Conservation (phyloP, 1,140 invertebrate species). For the Nymphalis io region DNA sequence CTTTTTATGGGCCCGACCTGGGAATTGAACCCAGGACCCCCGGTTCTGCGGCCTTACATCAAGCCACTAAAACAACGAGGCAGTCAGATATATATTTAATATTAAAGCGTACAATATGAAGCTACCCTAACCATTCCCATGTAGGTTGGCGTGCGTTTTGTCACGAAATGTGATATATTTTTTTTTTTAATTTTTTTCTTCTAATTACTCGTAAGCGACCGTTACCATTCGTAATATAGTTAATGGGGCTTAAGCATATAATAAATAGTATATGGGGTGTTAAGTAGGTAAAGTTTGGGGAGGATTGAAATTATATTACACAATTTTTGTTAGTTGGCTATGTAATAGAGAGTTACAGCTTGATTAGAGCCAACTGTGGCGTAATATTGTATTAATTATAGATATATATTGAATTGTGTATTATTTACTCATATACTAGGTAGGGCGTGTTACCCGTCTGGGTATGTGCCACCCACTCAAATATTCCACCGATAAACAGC, state of each 20-base stretch:
- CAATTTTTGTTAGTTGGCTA: neutral
- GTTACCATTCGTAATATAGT: neutral
- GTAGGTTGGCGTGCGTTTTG: neutral
- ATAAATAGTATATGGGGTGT: constrained; percentile 19
- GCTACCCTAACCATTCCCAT: neutral
- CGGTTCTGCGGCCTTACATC: too few species aligned
- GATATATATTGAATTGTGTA: too few species aligned
- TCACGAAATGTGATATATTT: constrained; percentile 14
- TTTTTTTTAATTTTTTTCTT: constrained; percentile 7
- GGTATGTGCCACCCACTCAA: too few species aligned
- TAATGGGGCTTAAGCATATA: constrained; percentile 11
- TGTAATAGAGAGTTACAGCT: neutral
- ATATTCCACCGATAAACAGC: too few species aligned
- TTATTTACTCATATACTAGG: too few species aligned
- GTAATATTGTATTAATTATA: too few species aligned
- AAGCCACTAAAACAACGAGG: neutral
- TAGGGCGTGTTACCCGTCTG: too few species aligned
- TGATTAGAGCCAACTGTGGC: too few species aligned
- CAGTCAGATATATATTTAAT: neutral
- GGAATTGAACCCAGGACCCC: too few species aligned
- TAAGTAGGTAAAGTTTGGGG: constrained; percentile 5
- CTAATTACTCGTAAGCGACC: constrained; percentile 7
- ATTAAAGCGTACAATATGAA: neutral
- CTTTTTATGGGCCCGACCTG: too few species aligned
- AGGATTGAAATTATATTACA: neutral